Percentiles rank a stretch among this genome's conserved stretches.
These are phyloP conservation scores for Procavia capensis DNA, from an alignment of 2,113 vertebrate genomes.

Conservation along the genomic window DNA sequence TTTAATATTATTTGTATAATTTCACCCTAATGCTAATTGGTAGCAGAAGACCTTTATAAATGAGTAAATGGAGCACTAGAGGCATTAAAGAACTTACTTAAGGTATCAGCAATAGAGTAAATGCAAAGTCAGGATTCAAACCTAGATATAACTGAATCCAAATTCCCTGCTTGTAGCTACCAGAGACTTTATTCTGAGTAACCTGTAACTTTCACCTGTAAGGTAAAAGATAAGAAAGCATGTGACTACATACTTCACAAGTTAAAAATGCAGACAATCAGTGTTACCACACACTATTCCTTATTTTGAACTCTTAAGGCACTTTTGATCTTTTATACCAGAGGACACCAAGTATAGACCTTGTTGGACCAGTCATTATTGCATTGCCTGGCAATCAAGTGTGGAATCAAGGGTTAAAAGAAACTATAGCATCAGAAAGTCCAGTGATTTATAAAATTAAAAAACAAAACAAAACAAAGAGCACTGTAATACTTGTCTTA, in stretches of 20 bases:
- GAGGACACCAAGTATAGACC: neutral
- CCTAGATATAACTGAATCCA: neutral
- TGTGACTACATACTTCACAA: neutral
- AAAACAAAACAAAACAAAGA: conserved; percentile 3
- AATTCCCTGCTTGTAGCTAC: neutral
- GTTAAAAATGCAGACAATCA: neutral
- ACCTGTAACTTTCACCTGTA: too few species aligned
- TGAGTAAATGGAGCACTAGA: neutral
- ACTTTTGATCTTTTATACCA: neutral
- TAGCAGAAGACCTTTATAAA: neutral
- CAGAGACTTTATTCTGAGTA: neutral
- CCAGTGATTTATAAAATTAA: neutral
- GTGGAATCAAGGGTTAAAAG: neutral
- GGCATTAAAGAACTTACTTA: neutral
- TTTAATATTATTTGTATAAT: neutral
- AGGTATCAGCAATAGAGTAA: neutral
- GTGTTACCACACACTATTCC: neutral
- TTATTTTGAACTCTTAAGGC: neutral
- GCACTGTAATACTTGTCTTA: neutral
- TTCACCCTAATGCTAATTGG: neutral
- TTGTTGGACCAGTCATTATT: neutral
- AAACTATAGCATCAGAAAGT: neutral
- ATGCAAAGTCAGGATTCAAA: neutral
- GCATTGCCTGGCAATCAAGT: neutral
- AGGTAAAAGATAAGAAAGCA: neutral